These are phyloP conservation scores for Pararge aegeria DNA, from an alignment of 1,140 invertebrate species.

Conservation along the genomic window DNA sequence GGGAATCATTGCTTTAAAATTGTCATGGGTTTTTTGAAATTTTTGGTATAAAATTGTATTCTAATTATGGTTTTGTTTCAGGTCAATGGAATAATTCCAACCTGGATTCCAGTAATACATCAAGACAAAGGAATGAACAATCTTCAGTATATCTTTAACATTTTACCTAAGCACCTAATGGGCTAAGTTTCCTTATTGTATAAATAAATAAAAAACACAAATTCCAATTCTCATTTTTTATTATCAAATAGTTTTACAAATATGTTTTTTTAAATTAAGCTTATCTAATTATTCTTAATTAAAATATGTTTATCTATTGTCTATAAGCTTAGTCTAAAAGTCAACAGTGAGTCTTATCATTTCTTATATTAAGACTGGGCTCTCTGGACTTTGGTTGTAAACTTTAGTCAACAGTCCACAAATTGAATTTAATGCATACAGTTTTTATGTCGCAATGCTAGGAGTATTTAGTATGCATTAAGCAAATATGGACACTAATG, in stretches of 20 bases:
- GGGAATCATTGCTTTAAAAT: too few species aligned
- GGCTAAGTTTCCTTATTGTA: constrained; percentile 70
- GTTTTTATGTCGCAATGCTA: too few species aligned
- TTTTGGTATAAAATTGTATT: too few species aligned
- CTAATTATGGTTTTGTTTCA: constrained; percentile 37
- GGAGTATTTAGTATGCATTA: too few species aligned
- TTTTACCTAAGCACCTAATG: constrained; percentile 71
- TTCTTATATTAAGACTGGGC: too few species aligned
- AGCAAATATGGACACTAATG: too few species aligned
- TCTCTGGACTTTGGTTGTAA: too few species aligned
- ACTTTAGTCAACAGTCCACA: too few species aligned
- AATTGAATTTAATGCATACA: too few species aligned
- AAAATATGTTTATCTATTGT: constrained; percentile 3
- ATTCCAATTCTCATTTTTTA: constrained; percentile 42
- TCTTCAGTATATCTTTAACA: constrained; percentile 75
- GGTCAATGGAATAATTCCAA: constrained; percentile 49
- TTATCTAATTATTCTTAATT: constrained; percentile 11
- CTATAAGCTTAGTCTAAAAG: too few species aligned
- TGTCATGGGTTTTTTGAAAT: too few species aligned
- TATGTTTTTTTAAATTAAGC: background rate
- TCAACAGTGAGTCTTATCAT: too few species aligned
- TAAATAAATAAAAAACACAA: constrained; percentile 62
- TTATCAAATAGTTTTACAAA: constrained; percentile 10
- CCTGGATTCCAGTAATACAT: constrained; percentile 46
- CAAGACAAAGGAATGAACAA: constrained; percentile 61